These are phyloP conservation scores for Syngnathus scovelli DNA, from an alignment of 2,113 vertebrate genomes.

Conservation along the genomic window DNA sequence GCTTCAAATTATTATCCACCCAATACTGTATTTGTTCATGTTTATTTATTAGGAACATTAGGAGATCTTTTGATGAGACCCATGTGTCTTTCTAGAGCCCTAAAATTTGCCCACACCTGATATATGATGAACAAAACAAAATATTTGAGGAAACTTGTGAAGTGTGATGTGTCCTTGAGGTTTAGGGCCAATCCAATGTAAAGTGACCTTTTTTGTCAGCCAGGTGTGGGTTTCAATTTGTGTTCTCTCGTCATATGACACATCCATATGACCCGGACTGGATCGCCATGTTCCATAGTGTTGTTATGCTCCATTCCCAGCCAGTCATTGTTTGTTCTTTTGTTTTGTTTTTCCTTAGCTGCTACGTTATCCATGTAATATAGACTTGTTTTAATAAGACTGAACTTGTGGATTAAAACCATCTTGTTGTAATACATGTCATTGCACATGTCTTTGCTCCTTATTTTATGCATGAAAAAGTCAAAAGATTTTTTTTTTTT, in stretches of 20 bases:
- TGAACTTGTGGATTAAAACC: constrained; percentile 66
- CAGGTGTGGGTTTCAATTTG: constrained; percentile 2
- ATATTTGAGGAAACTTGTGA: neutral
- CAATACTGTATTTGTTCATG: too few relatives aligned
- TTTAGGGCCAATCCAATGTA: neutral
- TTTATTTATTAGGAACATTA: too few relatives aligned
- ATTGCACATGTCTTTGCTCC: neutral
- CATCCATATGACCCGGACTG: neutral
- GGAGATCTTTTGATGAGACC: neutral
- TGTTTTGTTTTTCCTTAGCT: constrained; percentile 55
- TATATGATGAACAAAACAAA: neutral
- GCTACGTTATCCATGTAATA: constrained; percentile 60
- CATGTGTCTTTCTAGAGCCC: neutral
- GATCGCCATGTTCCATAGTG: constrained; percentile 4
- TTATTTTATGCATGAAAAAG: neutral
- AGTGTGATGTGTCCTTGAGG: constrained; percentile 12
- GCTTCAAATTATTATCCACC: too few relatives aligned
- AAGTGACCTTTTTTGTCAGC: neutral
- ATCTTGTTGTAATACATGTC: constrained; percentile 43
- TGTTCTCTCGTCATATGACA: constrained; percentile 7
- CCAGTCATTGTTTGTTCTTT: constrained; percentile 25
- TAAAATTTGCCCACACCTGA: neutral
- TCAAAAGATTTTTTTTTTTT: too few relatives aligned
- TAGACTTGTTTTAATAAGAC: constrained; percentile 68
- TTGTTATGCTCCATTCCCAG: neutral